Evolutionary conservation across 2,797 vertebrate genomes (phyloP), one percentile per base, ranked within the genome.

Genomic region (Petrocephalus sullivani): DNA sequence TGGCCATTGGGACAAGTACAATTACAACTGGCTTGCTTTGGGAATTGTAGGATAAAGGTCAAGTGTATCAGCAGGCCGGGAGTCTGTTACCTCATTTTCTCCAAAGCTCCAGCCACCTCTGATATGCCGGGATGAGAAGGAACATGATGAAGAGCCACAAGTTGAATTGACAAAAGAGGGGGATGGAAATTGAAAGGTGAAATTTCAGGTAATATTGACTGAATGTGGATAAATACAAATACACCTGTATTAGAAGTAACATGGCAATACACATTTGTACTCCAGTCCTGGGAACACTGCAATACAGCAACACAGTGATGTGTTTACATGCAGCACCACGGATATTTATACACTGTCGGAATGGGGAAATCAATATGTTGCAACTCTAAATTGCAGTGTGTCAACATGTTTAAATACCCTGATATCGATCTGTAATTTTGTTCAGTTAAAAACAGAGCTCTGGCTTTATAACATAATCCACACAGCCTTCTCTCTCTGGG

Each of bases 371-470:
- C 71, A 78, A 78, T 78, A 78, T 41, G 71, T n/a, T 46, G 37
- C 64, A 71, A 71, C 23, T 71, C 23, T 37, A 71, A 71, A 71
- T 37, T 78, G 71, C 33, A 78, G 37, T 19, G 71, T 78, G 71
- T 71, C 64, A 5, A 46, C 71, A 46, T 46, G 71, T 78, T 78
- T 78, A 78, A 78, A 78, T 78, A 78, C 71, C 33, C 41, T 78
- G 37, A 78, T 78, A 78, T 78, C 6, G 71, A 78, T 78, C 71
- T 78, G 71, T 78, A n/a, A 46, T 78, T 78, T 78, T 78, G 71
- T 46, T 78, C 37, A 46, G 37, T 78, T 78, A 41, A 46, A 78
- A 46, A 78, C 71, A 78, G 33, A 41, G 19, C 71, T 78, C 71
- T 46, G 41, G 71, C 37, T n/a, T 78, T 78, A 78, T 78, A 78